Conservation (phyloP, 2,888 invertebrate species). For the Schizotus pectinicornis region DNA sequence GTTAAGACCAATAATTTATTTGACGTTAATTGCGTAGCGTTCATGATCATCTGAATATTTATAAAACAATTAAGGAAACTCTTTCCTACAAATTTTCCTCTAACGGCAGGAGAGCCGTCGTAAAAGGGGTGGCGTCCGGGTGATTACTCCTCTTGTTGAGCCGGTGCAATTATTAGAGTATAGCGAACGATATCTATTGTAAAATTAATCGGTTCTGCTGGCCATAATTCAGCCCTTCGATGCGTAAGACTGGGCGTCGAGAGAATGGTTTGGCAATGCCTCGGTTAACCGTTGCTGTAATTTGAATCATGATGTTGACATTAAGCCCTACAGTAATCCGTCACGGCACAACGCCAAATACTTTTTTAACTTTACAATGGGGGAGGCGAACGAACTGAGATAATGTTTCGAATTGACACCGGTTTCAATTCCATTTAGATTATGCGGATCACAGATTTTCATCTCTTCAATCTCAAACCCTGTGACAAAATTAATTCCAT, state of each 20-base stretch:
- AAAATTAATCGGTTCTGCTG: constrained; percentile 7
- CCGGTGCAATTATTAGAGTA: constrained; percentile 1
- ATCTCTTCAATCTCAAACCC: constrained; percentile 54
- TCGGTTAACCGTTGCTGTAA: constrained; percentile 46
- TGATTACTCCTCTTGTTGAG: neutral
- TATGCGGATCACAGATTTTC: constrained; percentile 53
- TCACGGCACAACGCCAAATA: constrained; percentile 55
- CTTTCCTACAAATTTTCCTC: neutral
- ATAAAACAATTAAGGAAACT: constrained; percentile 2
- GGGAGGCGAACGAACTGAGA: constrained; percentile 52
- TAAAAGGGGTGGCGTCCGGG: neutral
- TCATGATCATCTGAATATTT: neutral
- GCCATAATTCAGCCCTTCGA: constrained; percentile 16
- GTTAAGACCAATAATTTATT: neutral
- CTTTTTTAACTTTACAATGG: constrained; percentile 51
- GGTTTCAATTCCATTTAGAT: constrained; percentile 59
- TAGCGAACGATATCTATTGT: neutral
- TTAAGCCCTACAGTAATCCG: constrained; percentile 58
- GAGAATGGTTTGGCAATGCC: constrained; percentile 23
- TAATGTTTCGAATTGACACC: constrained; percentile 55
- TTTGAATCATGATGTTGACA: constrained; percentile 60
- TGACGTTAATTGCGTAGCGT: neutral
- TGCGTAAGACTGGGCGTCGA: constrained; percentile 24
- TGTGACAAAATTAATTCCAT: constrained; percentile 50
- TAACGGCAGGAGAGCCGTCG: neutral